Conservation (phyloP, 2,113 vertebrate species). For the Larimichthys polyactis region DNA sequence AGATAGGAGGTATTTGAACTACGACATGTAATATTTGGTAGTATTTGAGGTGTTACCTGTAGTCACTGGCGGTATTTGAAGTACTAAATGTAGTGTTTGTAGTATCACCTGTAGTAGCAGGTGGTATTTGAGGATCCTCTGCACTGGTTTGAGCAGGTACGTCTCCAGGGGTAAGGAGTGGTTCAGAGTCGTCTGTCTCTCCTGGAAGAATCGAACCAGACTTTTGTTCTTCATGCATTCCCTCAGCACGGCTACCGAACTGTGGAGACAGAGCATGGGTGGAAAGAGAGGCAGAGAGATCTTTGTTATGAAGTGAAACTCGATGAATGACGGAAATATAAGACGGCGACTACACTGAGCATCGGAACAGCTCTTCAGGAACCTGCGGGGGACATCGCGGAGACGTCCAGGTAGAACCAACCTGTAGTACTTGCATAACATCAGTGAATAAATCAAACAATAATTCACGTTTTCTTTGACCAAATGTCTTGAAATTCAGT, state of each 20-base stretch:
- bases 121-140: slow-evolving; percentile 95
- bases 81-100: not conserved
- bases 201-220: slow-evolving; percentile 89
- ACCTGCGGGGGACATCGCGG: no score
- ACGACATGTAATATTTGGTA: not conserved
- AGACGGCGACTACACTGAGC: no score
- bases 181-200: slow-evolving; percentile 86
- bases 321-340: no score
- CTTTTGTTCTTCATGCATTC: slow-evolving; percentile 88
- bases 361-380: no score
- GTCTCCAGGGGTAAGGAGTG: slow-evolving; percentile 91
- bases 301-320: no score
- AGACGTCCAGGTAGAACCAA: no score
- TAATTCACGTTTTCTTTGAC: no score
- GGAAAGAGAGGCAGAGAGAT: no score
- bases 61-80: not conserved
- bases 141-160: slow-evolving; percentile 93
- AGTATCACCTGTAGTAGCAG: slow-evolving; percentile 78
- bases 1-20: not conserved
- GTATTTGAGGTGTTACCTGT: not conserved
- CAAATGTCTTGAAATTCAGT: no score
- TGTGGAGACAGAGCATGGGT: slow-evolving; percentile 51
- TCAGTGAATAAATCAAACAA: no score
- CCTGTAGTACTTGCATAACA: no score
- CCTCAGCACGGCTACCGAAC: slow-evolving; percentile 89